phyloP scores from a whole-genome alignment of 1,140 invertebrate genomes.

The Spodoptera litura region DNA sequence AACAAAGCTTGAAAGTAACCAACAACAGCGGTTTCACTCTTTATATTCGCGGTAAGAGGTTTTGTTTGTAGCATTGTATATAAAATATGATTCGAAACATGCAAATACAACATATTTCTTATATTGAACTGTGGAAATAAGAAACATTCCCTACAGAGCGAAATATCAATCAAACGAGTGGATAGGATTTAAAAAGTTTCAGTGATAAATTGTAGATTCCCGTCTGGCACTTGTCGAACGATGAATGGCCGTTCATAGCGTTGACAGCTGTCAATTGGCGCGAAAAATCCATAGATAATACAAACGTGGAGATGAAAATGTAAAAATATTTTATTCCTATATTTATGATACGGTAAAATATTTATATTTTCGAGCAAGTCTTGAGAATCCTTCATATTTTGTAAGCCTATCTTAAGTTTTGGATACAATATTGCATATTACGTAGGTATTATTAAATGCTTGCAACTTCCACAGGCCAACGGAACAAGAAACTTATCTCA shows the following conservation, averaged over 20 bases:
- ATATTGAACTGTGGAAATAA: conserved; percentile 10
- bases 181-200: conserved; percentile 46
- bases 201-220: conserved; percentile 43
- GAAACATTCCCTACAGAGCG: neutral
- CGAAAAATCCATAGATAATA: neutral
- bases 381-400: too few relatives aligned
- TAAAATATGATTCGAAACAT: conserved; percentile 1
- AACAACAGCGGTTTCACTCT: too few relatives aligned
- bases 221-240: conserved; percentile 44
- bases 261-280: conserved; percentile 2
- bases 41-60: neutral
- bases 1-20: too few relatives aligned
- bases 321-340: too few relatives aligned
- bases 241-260: conserved; percentile 22
- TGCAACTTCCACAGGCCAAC: too few relatives aligned
- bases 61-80: neutral
- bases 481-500: too few relatives aligned
- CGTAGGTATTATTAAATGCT: too few relatives aligned
- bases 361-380: too few relatives aligned
- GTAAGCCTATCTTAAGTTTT: too few relatives aligned
- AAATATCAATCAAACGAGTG: conserved; percentile 43
- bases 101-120: neutral
- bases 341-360: too few relatives aligned
- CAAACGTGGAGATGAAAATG: too few relatives aligned
- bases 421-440: too few relatives aligned